phyloP scores from a whole-genome alignment of 1,140 invertebrate species.

The Helicorthomorpha holstii region DNA sequence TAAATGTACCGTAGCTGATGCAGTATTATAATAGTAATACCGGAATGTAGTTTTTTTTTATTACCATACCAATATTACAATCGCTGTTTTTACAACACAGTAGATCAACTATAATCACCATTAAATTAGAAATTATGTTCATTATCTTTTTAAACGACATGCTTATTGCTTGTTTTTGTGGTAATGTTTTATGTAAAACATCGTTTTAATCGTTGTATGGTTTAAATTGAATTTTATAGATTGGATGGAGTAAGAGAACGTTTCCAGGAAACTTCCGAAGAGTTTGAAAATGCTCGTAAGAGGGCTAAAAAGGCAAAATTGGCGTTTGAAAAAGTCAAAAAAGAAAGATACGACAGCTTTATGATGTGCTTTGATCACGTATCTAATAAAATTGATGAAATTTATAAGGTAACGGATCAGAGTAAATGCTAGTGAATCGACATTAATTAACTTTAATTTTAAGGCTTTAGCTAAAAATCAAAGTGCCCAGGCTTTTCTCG shows the following conservation, averaged over 20 bases:
- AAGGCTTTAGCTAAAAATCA: slow-evolving; percentile 85
- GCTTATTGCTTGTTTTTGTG: too few species aligned
- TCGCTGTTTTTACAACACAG: too few species aligned
- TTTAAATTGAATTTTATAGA: slow-evolving; percentile 31
- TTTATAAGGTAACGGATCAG: slow-evolving; percentile 65
- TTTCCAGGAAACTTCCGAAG: slow-evolving; percentile 86
- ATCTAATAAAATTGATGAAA: slow-evolving; percentile 89
- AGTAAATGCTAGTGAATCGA: slow-evolving; percentile 2
- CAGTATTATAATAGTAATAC: too few species aligned
- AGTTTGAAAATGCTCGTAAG: slow-evolving; percentile 85
- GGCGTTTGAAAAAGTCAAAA: slow-evolving; percentile 87
- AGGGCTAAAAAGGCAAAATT: slow-evolving; percentile 87
- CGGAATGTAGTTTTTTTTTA: too few species aligned
- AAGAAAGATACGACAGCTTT: slow-evolving; percentile 83
- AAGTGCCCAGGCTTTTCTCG: slow-evolving; percentile 92
- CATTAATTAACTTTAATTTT: too few species aligned
- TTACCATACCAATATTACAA: too few species aligned
- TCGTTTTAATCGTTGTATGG: background rate
- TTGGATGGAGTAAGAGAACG: slow-evolving; percentile 87
- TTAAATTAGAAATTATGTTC: too few species aligned
- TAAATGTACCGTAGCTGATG: too few species aligned
- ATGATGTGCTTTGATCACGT: slow-evolving; percentile 97
- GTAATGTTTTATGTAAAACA: too few species aligned
- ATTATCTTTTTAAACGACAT: too few species aligned
- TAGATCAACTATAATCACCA: too few species aligned